phyloP scores from a whole-genome alignment of 2,888 invertebrate species.

The Epinotia ramella region DNA sequence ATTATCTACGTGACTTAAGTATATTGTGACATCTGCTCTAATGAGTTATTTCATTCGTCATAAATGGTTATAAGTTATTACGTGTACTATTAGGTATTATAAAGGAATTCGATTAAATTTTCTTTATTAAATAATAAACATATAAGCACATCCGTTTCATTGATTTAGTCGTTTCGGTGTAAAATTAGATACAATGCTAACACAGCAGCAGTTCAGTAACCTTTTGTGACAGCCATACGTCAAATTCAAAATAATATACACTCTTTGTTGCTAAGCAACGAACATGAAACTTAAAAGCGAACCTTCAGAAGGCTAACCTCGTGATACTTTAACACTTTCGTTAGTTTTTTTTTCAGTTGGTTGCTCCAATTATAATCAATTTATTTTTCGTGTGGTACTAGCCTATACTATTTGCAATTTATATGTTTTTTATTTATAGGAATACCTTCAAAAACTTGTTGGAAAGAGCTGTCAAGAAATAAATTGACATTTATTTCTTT shows the following conservation, averaged over 20 bases:
- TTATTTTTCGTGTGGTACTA: constrained; percentile 11
- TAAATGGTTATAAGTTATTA: neutral
- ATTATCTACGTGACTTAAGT: constrained; percentile 6
- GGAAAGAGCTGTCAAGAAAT: neutral
- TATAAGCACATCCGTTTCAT: constrained; percentile 4
- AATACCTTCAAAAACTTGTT: neutral
- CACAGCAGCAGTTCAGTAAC: neutral
- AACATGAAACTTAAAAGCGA: constrained; percentile 1
- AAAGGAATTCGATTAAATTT: neutral
- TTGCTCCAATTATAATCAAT: constrained; percentile 14
- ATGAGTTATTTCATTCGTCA: neutral
- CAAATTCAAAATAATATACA: neutral
- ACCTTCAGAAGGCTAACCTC: neutral
- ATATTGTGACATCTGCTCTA: neutral
- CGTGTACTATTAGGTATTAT: too few species aligned
- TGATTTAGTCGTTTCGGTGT: neutral
- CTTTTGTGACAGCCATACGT: neutral
- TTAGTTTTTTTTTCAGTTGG: neutral
- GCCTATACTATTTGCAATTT: constrained; percentile 3
- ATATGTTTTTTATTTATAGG: neutral
- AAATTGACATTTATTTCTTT: constrained; percentile 5
- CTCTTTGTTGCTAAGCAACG: neutral
- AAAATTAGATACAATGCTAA: neutral
- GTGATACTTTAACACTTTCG: neutral
- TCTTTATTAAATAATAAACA: neutral